phyloP scores from a whole-genome alignment of 2,888 invertebrate species.

The Entomobrya multifasciata region DNA sequence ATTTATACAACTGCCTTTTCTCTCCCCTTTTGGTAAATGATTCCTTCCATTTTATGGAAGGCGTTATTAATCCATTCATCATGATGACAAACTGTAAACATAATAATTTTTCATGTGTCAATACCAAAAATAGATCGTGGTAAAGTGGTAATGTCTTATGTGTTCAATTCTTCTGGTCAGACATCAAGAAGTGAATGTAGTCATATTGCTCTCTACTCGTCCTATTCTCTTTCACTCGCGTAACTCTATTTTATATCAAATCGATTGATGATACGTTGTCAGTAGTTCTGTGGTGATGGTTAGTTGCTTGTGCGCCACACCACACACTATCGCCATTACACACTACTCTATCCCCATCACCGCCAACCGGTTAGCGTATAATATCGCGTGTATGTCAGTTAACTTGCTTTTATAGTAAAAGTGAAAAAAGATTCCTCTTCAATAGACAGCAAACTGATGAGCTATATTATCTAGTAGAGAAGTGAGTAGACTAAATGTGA shows the following conservation, averaged over 20 bases:
- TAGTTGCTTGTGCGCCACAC: constrained; percentile 51
- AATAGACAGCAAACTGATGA: constrained; percentile 66
- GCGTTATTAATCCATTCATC: constrained; percentile 53
- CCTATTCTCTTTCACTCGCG: constrained; percentile 2
- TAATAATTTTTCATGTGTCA: constrained; percentile 54
- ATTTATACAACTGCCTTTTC: neutral
- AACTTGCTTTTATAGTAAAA: neutral
- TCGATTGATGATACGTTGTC: constrained; percentile 53
- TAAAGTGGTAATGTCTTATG: too few relatives aligned
- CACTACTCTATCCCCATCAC: constrained; percentile 15
- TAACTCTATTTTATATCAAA: constrained; percentile 43
- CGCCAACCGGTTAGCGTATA: constrained; percentile 28
- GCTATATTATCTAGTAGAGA: constrained; percentile 50
- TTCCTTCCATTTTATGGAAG: constrained; percentile 36
- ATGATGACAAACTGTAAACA: constrained; percentile 55
- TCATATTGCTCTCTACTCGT: neutral
- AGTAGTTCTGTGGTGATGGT: constrained; percentile 41
- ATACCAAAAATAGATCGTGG: constrained; percentile 46
- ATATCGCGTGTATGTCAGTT: constrained; percentile 35
- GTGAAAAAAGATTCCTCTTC: constrained; percentile 29
- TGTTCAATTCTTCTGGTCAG: constrained; percentile 38
- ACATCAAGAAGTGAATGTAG: constrained; percentile 23
- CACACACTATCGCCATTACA: constrained; percentile 44
- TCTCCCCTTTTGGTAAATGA: constrained; percentile 17
- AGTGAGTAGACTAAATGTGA: constrained; percentile 58